phyloP scores from a whole-genome alignment of 2,113 vertebrate species.

The Macaca nemestrina region DNA sequence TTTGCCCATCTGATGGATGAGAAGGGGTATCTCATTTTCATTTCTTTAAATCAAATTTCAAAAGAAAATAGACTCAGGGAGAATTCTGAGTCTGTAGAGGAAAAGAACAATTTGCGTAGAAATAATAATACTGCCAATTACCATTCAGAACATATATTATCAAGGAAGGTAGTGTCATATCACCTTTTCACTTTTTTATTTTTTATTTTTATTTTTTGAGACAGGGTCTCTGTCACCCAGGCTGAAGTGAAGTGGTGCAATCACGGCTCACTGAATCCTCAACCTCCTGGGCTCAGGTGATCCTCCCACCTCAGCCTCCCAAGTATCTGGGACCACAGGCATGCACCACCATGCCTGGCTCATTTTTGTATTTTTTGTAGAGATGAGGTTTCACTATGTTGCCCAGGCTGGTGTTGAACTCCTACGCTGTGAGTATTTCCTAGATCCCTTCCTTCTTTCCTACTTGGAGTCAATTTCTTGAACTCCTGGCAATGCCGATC shows the following conservation, averaged over 20 bases:
- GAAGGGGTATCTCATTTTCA: neutral
- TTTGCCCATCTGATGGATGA: neutral
- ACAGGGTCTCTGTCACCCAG: too few species aligned
- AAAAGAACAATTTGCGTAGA: constrained; percentile 23
- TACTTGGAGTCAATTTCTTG: neutral
- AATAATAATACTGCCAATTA: neutral
- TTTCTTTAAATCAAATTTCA: constrained; percentile 39
- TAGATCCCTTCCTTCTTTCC: neutral
- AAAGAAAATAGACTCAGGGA: constrained; percentile 30
- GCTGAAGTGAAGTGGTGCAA: too few species aligned
- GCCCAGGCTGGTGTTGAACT: too few species aligned
- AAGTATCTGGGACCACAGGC: too few species aligned
- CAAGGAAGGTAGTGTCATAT: neutral
- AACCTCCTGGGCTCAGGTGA: too few species aligned
- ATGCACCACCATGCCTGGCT: too few species aligned
- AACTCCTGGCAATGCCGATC: neutral
- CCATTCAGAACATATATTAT: neutral
- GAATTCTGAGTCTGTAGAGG: neutral
- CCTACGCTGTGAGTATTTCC: accelerated
- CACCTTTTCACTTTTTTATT: neutral
- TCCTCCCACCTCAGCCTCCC: too few species aligned
- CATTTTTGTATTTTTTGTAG: too few species aligned
- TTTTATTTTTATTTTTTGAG: too few species aligned
- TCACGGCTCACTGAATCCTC: too few species aligned
- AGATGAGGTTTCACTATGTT: too few species aligned